Evolutionary conservation across 2,888 invertebrate genomes (phyloP).

Genomic region (Philhelius pedissequus): DNA sequence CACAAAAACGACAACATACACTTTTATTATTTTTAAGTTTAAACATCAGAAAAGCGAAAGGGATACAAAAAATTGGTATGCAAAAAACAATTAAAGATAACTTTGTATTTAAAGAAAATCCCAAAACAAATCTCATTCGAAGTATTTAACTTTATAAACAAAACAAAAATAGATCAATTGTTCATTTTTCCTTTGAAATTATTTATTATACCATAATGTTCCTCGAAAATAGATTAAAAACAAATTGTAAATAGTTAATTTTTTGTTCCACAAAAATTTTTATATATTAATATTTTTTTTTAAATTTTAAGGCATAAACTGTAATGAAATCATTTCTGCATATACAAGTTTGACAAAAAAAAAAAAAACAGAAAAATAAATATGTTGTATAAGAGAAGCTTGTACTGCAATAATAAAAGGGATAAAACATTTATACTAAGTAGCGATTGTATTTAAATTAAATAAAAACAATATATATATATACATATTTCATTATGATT

Average conservation of each 20-base stretch:
- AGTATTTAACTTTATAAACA: not conserved
- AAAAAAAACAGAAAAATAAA: slow-evolving; percentile 23
- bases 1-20: not conserved
- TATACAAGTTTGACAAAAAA: slow-evolving; percentile 18
- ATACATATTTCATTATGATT: slow-evolving; percentile 45
- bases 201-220: slow-evolving; percentile 62
- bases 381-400: slow-evolving; percentile 49
- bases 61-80: not conserved
- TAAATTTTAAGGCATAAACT: slow-evolving; percentile 55
- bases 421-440: slow-evolving; percentile 53
- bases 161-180: slow-evolving; percentile 2
- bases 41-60: not conserved
- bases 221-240: slow-evolving; percentile 44
- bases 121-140: slow-evolving; percentile 21
- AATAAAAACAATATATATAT: slow-evolving; percentile 15
- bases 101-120: not conserved
- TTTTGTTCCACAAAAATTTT: not conserved
- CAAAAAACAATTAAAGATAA: not conserved
- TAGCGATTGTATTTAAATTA: slow-evolving; percentile 40
- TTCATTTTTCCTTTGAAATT: slow-evolving; percentile 25
- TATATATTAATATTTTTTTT: not conserved
- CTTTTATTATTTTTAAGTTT: slow-evolving; percentile 3
- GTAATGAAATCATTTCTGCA: slow-evolving; percentile 74
- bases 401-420: slow-evolving; percentile 40
- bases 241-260: slow-evolving; percentile 11